Conservation (phyloP, 2,113 vertebrate species). For the Benitochromis conjunctus region DNA sequence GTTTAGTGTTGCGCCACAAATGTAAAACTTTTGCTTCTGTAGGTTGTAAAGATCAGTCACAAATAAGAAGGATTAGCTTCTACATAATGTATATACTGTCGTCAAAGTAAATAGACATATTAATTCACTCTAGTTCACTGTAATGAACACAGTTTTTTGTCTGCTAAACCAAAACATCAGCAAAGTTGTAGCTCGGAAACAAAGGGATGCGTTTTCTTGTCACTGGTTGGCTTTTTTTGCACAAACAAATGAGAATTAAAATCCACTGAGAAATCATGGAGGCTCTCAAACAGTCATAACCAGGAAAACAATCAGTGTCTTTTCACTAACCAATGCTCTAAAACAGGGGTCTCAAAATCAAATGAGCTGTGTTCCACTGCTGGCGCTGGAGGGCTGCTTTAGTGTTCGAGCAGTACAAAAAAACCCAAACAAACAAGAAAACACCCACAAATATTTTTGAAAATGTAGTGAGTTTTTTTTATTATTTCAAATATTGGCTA, state of each 20-base stretch:
- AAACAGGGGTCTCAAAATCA: neutral
- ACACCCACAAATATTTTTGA: neutral
- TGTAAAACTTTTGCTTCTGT: neutral
- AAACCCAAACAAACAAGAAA: neutral
- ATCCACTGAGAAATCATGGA: neutral
- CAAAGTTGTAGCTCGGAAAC: neutral
- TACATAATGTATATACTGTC: neutral
- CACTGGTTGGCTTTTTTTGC: neutral
- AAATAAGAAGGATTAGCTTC: neutral
- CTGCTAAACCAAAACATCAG: neutral
- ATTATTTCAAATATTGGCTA: neutral
- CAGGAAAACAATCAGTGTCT: neutral
- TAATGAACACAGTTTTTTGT: neutral
- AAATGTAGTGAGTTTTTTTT: neutral
- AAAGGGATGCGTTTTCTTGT: neutral
- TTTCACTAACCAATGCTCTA: neutral
- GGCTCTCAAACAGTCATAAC: neutral
- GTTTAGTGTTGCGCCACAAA: neutral
- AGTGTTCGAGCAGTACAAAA: neutral
- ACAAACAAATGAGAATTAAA: neutral
- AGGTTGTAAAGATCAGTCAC: neutral
- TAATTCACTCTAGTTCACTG: neutral
- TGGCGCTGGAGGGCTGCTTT: neutral
- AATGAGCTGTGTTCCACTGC: neutral
- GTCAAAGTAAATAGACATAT: fast-evolving